Base-by-base conservation (phyloP, 1,140 invertebrate genomes). In the Macrocentrus cingulum region DNA sequence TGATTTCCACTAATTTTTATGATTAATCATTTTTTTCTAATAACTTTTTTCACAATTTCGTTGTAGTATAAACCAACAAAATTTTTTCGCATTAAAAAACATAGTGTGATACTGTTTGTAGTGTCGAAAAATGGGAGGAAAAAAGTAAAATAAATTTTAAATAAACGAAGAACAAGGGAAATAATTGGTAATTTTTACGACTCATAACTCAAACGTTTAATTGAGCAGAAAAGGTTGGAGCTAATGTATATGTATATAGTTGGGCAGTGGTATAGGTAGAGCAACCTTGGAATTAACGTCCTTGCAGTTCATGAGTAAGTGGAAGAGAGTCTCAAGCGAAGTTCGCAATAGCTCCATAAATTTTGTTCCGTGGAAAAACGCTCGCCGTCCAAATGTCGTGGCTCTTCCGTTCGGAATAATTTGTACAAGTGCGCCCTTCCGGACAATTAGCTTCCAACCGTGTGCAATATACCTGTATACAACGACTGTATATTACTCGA, bases 321-420 rank as follows among this genome's bases (percentile, higher is more conserved):
- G 15, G 18, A 39, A 20, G 9, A 23, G 13, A 51, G 13, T 15
- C 20, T 15, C 5, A 9, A 41, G 37, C 50, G 32, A 58, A 58
- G 37, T 51, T 51, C 37, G 36, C 48, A 45, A 58, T 58, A 58
- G 46, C 23, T 42, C 56, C 36, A 59, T 64, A 61, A 64, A 67
- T 62, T 66, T 49, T 37, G 44, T 56, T 61, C 25, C 39, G 41
- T 57, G 54, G 13, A 37, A 53, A 53, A 44, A 56, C 29, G 53
- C 58, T 61, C 70, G 69, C 61, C 59, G 50, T 56, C 68, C 70
- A 68, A 70, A 70, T 72, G 70, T 70, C 64, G 64, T 64, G 49
- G n/a, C 53, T 45, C 53, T 36, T 58, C 58, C 56, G 53, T 59
- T 45, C 22, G 42, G 51, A 61, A 68, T 65, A 65, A 67, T 66